Evolutionary conservation across 2,113 vertebrate genomes (phyloP).

Genomic region (Mus pahari): DNA sequence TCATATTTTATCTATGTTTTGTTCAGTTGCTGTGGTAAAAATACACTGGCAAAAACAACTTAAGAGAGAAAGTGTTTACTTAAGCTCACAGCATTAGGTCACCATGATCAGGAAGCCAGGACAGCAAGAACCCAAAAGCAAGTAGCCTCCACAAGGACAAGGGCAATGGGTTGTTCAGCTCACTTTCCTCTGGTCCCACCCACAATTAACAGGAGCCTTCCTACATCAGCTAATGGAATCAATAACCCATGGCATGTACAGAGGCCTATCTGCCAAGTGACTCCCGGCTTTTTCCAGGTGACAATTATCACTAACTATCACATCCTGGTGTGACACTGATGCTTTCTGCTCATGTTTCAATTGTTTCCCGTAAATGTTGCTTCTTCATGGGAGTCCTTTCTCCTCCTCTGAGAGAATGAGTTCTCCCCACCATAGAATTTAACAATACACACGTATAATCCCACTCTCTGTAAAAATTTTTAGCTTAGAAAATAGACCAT

Average conservation of each 20-base stretch:
- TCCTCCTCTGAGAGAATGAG: no score
- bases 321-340: not conserved
- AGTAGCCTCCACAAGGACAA: not conserved
- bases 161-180: not conserved
- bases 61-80: not conserved
- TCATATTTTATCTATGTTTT: not conserved
- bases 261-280: not conserved
- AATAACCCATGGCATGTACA: not conserved
- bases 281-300: no score
- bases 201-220: not conserved
- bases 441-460: not conserved
- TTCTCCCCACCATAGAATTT: not conserved
- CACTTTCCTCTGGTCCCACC: not conserved
- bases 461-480: not conserved
- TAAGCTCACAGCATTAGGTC: not conserved
- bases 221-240: not conserved
- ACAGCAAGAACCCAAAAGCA: not conserved
- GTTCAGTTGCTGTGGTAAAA: not conserved
- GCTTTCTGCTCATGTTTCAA: not conserved
- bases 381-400: not conserved
- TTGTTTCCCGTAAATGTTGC: not conserved
- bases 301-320: no score
- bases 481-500: not conserved
- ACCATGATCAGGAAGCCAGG: no score
- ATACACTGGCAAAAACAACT: no score